Evolutionary conservation across 2,113 vertebrate genomes (phyloP).

Genomic region (Lepus americanus): DNA sequence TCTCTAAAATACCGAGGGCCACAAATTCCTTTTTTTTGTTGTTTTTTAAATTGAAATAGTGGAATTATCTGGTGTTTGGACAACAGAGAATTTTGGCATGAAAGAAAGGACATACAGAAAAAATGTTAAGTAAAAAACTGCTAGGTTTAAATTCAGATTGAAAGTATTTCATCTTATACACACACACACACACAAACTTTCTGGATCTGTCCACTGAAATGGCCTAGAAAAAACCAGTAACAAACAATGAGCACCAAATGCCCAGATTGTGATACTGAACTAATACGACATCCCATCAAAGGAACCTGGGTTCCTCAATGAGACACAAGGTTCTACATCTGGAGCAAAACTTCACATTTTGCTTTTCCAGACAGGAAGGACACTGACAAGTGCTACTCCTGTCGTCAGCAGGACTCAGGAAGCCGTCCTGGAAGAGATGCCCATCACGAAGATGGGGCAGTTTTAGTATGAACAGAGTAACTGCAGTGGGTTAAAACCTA

Average conservation of each 20-base stretch:
- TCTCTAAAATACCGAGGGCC: constrained; percentile 54
- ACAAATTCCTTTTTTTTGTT: constrained; percentile 5
- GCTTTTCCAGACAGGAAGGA: not conserved
- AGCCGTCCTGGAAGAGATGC: not conserved
- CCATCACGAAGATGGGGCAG: not conserved
- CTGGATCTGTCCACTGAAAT: not conserved
- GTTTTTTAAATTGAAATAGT: constrained; percentile 18
- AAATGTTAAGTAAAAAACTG: constrained; percentile 16
- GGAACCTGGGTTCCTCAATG: not conserved
- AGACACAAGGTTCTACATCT: not conserved
- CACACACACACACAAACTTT: not conserved
- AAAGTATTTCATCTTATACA: not conserved
- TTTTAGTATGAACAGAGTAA: not conserved
- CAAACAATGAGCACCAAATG: not conserved
- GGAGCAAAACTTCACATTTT: not conserved
- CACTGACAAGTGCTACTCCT: not conserved
- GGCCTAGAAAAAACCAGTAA: not conserved
- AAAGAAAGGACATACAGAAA: constrained; percentile 44
- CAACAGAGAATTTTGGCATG: not conserved
- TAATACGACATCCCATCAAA: not conserved
- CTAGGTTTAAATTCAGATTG: not conserved
- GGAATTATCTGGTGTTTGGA: constrained; percentile 17
- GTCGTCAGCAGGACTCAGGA: not conserved
- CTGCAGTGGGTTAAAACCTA: not conserved
- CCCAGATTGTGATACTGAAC: not conserved